A percentile compares a stretch with the other conserved stretches of the same genome.
phyloP scores from a whole-genome alignment of 2,888 invertebrate genomes.

The Anarsia innoxiella region DNA sequence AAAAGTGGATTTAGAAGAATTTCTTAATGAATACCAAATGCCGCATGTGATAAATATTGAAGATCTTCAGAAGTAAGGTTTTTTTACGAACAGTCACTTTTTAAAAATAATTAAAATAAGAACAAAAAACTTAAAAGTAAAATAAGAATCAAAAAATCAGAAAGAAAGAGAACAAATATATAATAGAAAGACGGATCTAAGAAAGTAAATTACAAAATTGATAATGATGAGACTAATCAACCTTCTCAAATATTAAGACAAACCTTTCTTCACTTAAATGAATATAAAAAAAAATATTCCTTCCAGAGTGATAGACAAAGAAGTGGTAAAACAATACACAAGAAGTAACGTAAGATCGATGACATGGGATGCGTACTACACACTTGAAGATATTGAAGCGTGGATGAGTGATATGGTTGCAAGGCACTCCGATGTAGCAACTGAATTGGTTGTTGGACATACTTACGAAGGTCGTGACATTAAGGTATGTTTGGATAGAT shows the following conservation, averaged over 20 bases:
- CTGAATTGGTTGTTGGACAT: slow-evolving; percentile 48
- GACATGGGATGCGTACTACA: slow-evolving; percentile 77
- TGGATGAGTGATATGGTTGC: slow-evolving; percentile 73
- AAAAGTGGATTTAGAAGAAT: slow-evolving; percentile 40
- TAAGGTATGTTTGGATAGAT: no score
- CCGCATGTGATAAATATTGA: not conserved
- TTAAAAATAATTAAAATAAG: no score
- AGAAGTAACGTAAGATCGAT: slow-evolving; percentile 43
- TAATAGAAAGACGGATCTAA: no score
- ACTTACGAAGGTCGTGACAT: slow-evolving; percentile 62
- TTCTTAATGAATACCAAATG: slow-evolving; percentile 37
- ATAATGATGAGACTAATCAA: no score
- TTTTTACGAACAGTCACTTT: no score
- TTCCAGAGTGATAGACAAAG: slow-evolving; percentile 69
- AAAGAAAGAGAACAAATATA: no score
- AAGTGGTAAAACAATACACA: slow-evolving; percentile 41
- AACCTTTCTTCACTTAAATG: no score
- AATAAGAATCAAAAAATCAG: no score
- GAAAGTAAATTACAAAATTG: no score
- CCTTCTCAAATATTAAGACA: no score
- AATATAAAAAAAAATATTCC: no score
- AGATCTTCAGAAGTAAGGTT: slow-evolving; percentile 2
- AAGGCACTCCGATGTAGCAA: slow-evolving; percentile 58
- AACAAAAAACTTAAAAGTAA: no score
- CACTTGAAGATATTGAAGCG: slow-evolving; percentile 72